Base-by-base conservation (phyloP, 2,888 invertebrate genomes). In the Sesia apiformis region DNA sequence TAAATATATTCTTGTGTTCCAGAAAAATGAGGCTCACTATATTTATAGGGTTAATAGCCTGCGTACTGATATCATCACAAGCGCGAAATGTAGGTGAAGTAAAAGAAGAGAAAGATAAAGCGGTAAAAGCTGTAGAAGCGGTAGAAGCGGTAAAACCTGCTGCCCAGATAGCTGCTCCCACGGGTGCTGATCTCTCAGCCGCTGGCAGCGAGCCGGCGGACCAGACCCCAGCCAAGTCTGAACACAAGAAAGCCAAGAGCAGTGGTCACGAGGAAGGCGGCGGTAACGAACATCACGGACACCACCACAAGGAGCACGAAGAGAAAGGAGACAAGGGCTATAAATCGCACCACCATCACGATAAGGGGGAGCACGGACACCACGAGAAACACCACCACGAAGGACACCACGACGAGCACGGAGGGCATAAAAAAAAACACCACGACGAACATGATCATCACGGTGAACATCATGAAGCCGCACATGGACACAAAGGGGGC, bases 271-370 rank as follows among this genome's bases (percentile, higher is more conserved):
- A 93, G 71, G 86, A 90, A 55, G 93, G 93, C 23, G 94, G 93
- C n/a, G 94, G 94, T 0, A 91, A 93, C 63, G 91, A 93, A 56
- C 92, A 94, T 67, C 93, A 93, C 63, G 90, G 90, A 3, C 91
- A 93, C 56, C 93, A 94, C 66, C 93, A 93, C 70, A 91, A 92
- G 57, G 91, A 93, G 43, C 92, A 95, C 69, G 95, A 94, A 0
- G 93, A 94, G 59, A 95, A 96, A 70, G 94, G 93, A 0, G 94
- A 94, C 57, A 95, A 95, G 67, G 96, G 95, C 0, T 93, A 95
- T 81, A 94, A 94, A 69, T 91, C 92, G 39, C 91, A 93, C 64
- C 94, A 95, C 70, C 93, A 95, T 69, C 94, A 94, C 84, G 94
- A 95, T 62, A 93, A 95, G 70, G 95, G 93, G 4, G 94, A 94